phyloP scores from a whole-genome alignment of 35 echinoderm and acorn worm genomes.

The Hemicentrotus pulcherrimus region DNA sequence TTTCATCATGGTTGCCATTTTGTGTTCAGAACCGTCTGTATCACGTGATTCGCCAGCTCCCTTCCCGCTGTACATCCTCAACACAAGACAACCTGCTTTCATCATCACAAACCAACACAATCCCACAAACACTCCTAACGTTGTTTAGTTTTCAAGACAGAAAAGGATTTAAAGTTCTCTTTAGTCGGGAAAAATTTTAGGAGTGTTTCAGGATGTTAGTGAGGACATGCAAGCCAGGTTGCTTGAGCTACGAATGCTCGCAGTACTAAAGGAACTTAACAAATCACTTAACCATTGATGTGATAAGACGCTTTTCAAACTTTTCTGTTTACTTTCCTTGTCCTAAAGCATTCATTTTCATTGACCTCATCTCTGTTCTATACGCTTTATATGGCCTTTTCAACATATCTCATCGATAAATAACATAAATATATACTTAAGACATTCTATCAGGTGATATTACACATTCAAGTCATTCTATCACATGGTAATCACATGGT shows the following conservation, averaged over 20 bases:
- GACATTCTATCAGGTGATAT: neutral
- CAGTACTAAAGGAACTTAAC: constrained; percentile 17
- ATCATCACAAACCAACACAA: neutral
- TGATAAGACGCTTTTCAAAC: neutral
- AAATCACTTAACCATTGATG: neutral
- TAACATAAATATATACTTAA: neutral
- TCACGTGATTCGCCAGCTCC: constrained; percentile 16
- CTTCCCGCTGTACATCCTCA: neutral
- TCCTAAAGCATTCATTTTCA: neutral
- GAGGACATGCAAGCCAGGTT: neutral
- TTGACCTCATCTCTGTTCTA: neutral
- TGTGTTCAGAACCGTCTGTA: neutral
- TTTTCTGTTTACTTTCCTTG: neutral
- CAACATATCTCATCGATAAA: neutral
- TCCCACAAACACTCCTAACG: neutral
- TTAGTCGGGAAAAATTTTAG: neutral
- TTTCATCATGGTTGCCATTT: neutral
- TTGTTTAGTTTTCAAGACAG: neutral
- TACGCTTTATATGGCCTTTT: neutral
- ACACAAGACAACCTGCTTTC: neutral
- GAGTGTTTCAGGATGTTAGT: neutral
- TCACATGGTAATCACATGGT: neutral
- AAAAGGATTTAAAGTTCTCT: neutral
- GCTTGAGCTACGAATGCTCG: neutral
- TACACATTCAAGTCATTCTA: neutral